Percentiles rank a stretch among this genome's conserved stretches.
phyloP scores from a whole-genome alignment of 2,888 invertebrate species.

The Lordiphosa andalusiaca region DNA sequence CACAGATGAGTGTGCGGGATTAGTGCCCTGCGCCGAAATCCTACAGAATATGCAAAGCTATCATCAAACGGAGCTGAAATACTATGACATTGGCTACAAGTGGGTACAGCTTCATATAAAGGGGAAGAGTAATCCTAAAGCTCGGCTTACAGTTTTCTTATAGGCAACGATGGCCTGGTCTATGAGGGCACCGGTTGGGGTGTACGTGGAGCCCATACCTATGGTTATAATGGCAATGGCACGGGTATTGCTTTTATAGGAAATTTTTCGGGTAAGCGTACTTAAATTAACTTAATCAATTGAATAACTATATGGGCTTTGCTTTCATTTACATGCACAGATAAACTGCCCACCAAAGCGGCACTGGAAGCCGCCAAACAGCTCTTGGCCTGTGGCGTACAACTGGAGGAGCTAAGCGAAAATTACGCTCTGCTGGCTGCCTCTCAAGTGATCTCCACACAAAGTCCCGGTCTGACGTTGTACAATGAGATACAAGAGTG shows the following conservation, averaged over 20 bases:
- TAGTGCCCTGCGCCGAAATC: conserved; percentile 80
- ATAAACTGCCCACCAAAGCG: conserved; percentile 76
- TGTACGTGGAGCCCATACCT: conserved; percentile 83
- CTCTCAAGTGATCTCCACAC: conserved; percentile 79
- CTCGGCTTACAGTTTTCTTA: conserved; percentile 81
- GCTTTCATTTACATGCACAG: conserved; percentile 63
- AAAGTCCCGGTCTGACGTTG: conserved; percentile 81
- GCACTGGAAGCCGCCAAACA: conserved; percentile 79
- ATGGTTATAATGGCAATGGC: conserved; percentile 83
- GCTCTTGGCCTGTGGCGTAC: conserved; percentile 80
- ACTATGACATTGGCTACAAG: conserved; percentile 83
- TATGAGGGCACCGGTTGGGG: conserved; percentile 86
- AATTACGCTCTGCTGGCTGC: conserved; percentile 81
- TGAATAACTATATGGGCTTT: not conserved
- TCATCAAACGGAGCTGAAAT: conserved; percentile 81
- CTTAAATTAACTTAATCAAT: not conserved
- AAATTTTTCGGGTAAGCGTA: conserved; percentile 79
- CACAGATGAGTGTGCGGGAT: conserved; percentile 80
- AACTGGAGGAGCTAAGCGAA: conserved; percentile 77
- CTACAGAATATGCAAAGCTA: conserved; percentile 82
- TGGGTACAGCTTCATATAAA: conserved; percentile 68
- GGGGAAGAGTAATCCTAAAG: not conserved
- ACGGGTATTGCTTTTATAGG: conserved; percentile 85
- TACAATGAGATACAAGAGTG: conserved; percentile 81
- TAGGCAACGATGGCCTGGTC: conserved; percentile 84